phyloP scores from a whole-genome alignment of 2,797 vertebrate genomes.

The Arctocebus calabarensis region DNA sequence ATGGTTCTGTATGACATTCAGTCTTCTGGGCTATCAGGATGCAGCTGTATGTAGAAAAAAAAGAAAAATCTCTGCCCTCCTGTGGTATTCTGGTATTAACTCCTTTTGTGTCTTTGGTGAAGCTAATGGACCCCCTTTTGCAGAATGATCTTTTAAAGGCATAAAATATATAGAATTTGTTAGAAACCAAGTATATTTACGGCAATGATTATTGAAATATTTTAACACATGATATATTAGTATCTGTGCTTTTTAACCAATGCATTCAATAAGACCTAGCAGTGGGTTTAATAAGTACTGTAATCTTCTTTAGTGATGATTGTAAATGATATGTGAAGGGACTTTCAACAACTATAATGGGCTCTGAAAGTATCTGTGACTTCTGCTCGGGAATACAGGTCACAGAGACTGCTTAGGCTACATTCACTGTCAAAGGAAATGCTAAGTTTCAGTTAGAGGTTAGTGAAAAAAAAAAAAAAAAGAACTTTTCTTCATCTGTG shows the following conservation, averaged over 20 bases:
- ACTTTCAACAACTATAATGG: background rate
- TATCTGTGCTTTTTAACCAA: background rate
- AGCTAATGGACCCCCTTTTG: background rate
- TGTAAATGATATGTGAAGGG: background rate
- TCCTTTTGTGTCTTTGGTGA: background rate
- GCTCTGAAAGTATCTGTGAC: background rate
- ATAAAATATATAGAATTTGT: conserved; percentile 23
- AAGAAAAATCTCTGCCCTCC: background rate
- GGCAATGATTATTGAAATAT: background rate
- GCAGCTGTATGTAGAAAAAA: background rate
- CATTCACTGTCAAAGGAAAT: background rate
- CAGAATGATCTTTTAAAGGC: conserved; percentile 39
- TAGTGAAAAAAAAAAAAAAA: background rate
- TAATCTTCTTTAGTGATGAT: background rate
- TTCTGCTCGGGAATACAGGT: background rate
- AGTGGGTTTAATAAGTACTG: background rate
- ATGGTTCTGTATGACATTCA: background rate
- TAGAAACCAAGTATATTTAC: conserved; percentile 27
- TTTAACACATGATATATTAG: background rate
- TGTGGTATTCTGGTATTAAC: background rate
- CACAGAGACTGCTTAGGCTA: background rate
- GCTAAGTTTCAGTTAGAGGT: background rate
- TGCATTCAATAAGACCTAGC: background rate
- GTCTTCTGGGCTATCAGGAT: background rate
- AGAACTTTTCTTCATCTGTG: background rate